Conservation (phyloP, 2,113 vertebrate species). For the Maccullochella peelii region DNA sequence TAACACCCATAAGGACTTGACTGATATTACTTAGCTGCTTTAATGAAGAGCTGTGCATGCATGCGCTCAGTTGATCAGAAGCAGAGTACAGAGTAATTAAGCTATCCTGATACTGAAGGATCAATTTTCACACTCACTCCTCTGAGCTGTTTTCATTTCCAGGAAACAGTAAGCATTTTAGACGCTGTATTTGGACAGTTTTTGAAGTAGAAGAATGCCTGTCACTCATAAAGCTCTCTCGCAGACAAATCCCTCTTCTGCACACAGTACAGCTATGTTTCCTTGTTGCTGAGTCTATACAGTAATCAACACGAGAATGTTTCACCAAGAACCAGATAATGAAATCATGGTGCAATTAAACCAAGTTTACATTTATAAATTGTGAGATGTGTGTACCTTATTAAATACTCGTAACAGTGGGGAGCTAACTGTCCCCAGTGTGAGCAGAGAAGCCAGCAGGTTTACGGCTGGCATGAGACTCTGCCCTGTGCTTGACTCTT, state of each 20-base stretch:
- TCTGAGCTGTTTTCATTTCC: constrained; percentile 36
- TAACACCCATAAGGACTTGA: constrained; percentile 52
- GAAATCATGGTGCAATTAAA: constrained; percentile 78
- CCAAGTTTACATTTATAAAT: constrained; percentile 82
- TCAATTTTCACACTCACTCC: constrained; percentile 18
- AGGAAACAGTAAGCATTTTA: constrained; percentile 30
- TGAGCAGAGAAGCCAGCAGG: constrained; percentile 45
- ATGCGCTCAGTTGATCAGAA: constrained; percentile 49
- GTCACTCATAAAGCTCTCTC: constrained; percentile 26
- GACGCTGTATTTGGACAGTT: constrained; percentile 42
- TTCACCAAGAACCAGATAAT: constrained; percentile 70
- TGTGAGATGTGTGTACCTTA: constrained; percentile 64
- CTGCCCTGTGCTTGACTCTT: constrained; percentile 32
- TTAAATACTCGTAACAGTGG: constrained; percentile 42
- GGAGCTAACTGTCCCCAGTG: constrained; percentile 26
- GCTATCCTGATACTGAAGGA: constrained; percentile 21
- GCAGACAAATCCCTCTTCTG: constrained; percentile 48
- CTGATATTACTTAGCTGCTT: constrained; percentile 56
- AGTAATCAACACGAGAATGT: constrained; percentile 67
- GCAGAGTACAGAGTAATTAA: constrained; percentile 21
- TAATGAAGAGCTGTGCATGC: constrained; percentile 67
- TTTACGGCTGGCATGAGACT: constrained; percentile 28
- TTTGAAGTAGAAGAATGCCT: constrained; percentile 31
- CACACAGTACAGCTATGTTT: constrained; percentile 39
- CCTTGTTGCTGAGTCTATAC: constrained; percentile 45